phyloP scores from a whole-genome alignment of 2,113 vertebrate species.

The Antechinus flavipes region DNA sequence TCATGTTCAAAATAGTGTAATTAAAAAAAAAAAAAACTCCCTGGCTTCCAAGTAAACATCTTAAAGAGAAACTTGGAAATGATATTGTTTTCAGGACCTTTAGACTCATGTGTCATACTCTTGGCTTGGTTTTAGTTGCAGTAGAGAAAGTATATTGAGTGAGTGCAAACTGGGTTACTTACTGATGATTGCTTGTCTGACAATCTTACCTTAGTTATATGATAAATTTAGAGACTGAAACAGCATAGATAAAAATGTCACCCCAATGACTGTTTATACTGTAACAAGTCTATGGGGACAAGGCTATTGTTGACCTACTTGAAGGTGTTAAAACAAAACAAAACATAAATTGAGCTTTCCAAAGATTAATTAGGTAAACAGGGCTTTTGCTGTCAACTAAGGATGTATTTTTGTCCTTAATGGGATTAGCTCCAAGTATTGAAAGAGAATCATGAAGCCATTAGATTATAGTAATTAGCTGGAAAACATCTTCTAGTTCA shows the following conservation, averaged over 20 bases:
- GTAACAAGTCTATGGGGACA: background rate
- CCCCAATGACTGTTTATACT: background rate
- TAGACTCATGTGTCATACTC: constrained; percentile 48
- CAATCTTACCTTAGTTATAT: background rate
- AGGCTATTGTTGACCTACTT: background rate
- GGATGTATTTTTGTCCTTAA: background rate
- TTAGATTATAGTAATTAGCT: background rate
- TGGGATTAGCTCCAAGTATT: background rate
- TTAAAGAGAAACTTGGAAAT: constrained; percentile 22
- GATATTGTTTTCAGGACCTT: constrained; percentile 57
- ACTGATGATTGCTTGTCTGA: background rate
- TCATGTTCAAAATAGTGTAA: constrained; percentile 63
- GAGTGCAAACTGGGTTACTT: constrained; percentile 3
- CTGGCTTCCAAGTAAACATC: constrained; percentile 59
- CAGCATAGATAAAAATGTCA: background rate
- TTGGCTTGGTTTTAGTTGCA: constrained; percentile 37
- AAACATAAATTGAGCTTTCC: background rate
- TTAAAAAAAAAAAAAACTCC: background rate
- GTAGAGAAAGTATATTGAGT: constrained; percentile 40
- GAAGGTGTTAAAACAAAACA: constrained; percentile 26
- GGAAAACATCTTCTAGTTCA: background rate
- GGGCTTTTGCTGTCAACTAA: background rate
- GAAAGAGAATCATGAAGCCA: background rate
- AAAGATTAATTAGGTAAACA: background rate
- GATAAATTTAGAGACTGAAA: background rate